A percentile compares a stretch with the other conserved stretches of the same genome.
Conservation (phyloP, 2,888 invertebrate genomes). For the Notocelia uddmanniana region DNA sequence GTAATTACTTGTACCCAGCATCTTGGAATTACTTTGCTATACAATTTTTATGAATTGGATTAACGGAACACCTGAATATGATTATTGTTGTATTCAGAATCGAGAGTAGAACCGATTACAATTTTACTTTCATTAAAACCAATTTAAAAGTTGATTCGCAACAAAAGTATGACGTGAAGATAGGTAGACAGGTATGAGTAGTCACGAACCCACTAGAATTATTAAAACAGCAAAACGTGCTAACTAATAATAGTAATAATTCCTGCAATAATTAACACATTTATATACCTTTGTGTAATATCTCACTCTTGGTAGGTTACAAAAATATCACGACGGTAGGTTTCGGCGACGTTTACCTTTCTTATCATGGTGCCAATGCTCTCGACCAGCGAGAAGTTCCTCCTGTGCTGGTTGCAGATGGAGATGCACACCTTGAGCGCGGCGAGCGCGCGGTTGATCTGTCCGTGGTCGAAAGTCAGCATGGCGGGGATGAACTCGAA, state of each 20-base stretch:
- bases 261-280: too few relatives aligned
- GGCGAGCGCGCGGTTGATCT: conserved; percentile 90
- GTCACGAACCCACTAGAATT: too few relatives aligned
- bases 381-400: conserved; percentile 90
- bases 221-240: too few relatives aligned
- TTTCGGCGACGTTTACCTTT: conserved; percentile 73
- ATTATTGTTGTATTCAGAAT: background rate
- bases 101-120: background rate
- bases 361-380: conserved; percentile 92
- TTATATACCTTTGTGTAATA: too few relatives aligned
- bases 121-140: background rate
- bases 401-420: conserved; percentile 91
- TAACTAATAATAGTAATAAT: too few relatives aligned
- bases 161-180: too few relatives aligned
- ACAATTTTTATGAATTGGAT: background rate
- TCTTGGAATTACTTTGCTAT: background rate
- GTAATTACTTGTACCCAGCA: background rate
- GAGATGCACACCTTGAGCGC: conserved; percentile 91
- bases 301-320: too few relatives aligned
- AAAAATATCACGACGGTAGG: background rate
- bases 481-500: conserved; percentile 97
- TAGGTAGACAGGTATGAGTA: too few relatives aligned
- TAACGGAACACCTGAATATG: background rate
- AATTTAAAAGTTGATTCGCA: too few relatives aligned
- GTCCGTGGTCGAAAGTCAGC: conserved; percentile 94